Conservation (phyloP, 2,888 invertebrate species). For the Caenorhabditis japonica region DNA sequence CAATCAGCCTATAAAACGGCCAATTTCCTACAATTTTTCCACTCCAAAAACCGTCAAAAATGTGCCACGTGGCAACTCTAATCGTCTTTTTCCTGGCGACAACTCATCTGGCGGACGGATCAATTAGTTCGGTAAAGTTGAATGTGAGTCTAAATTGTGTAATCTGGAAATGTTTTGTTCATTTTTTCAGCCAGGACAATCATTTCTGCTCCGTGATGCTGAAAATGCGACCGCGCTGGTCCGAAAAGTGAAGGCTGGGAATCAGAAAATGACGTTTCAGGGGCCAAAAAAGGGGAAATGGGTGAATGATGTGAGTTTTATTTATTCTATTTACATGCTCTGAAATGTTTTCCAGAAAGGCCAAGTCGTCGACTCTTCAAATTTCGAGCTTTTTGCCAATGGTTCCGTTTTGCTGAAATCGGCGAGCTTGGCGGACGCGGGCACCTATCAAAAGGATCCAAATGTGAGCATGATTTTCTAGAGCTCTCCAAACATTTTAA, state of each 20-base stretch:
- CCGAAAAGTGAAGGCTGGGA: not conserved
- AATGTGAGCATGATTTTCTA: conserved; percentile 10
- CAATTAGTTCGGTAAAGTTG: not conserved
- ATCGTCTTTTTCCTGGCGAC: not conserved
- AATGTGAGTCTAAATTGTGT: not conserved
- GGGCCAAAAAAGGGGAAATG: conserved; percentile 25
- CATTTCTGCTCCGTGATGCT: conserved; percentile 16
- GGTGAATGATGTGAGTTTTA: conserved; percentile 10
- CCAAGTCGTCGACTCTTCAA: conserved; percentile 6
- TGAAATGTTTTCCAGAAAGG: not conserved
- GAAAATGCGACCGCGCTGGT: conserved; percentile 15
- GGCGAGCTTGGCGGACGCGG: conserved; percentile 5
- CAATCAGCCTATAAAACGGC: too few species aligned
- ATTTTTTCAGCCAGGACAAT: conserved; percentile 23
- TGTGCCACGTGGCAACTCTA: conserved; percentile 1
- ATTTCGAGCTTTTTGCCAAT: conserved; percentile 22
- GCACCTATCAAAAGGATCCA: conserved; percentile 43
- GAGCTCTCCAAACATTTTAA: not conserved
- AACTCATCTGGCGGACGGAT: not conserved
- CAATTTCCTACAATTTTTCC: too few species aligned
- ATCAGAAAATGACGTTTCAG: conserved; percentile 16
- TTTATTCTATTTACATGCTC: too few species aligned
- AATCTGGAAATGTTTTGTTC: too few species aligned
- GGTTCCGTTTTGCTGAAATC: conserved; percentile 26
- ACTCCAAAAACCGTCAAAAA: not conserved